Conservation (phyloP, 2,888 invertebrate species). For the Perithous albicinctus region DNA sequence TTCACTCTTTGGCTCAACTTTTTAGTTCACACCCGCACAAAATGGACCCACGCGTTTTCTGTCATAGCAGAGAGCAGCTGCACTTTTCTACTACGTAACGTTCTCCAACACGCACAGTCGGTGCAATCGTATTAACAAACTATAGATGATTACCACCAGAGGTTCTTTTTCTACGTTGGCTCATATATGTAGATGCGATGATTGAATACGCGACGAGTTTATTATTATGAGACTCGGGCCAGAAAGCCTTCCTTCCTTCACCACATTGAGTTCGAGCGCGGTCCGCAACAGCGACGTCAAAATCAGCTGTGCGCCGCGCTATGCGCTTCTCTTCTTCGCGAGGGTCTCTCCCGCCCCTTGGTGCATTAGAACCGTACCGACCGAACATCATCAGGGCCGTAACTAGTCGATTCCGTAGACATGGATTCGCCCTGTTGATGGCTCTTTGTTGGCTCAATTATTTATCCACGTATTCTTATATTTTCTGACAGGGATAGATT, state of each 20-base stretch:
- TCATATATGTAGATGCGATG: no score
- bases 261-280: slow-evolving; percentile 27
- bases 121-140: background rate
- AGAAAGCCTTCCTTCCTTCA: slow-evolving; percentile 10
- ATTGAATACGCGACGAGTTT: background rate
- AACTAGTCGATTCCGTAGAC: no score
- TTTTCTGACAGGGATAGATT: no score
- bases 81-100: background rate
- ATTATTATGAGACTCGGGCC: background rate
- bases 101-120: background rate
- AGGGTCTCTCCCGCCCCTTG: slow-evolving; percentile 25
- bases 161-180: no score
- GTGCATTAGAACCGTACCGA: slow-evolving; percentile 49
- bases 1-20: background rate
- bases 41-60: slow-evolving; percentile 8
- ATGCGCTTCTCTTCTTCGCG: slow-evolving; percentile 62
- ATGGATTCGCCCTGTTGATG: no score
- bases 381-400: slow-evolving; percentile 60
- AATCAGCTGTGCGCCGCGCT: slow-evolving; percentile 70
- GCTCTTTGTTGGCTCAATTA: background rate
- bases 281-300: slow-evolving; percentile 64
- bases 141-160: no score
- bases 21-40: slow-evolving; percentile 6
- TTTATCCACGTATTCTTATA: background rate
- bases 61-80: background rate